These are phyloP conservation scores for Rafetus swinhoei DNA, from an alignment of 2,113 vertebrate genomes.

Conservation along the genomic window DNA sequence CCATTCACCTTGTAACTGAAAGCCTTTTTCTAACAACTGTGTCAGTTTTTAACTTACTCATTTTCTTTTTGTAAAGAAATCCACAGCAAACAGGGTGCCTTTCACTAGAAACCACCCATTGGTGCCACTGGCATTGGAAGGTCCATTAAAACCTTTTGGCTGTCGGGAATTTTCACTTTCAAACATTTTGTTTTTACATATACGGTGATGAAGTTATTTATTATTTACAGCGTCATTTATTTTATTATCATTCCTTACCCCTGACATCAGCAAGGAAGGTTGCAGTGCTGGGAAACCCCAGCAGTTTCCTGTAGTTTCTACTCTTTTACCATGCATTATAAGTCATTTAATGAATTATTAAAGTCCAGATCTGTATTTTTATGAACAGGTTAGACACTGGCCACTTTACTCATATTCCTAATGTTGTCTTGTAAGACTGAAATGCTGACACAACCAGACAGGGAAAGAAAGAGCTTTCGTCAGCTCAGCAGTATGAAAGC, in stretches of 20 bases:
- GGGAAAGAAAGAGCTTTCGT: neutral
- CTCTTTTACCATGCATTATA: slow-evolving; percentile 73
- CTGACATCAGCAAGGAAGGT: neutral
- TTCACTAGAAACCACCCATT: neutral
- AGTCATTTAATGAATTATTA: slow-evolving; percentile 74
- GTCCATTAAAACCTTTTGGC: slow-evolving; percentile 13
- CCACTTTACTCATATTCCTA: slow-evolving; percentile 15
- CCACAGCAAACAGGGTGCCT: neutral
- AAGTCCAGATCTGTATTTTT: slow-evolving; percentile 58
- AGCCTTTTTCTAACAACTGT: neutral
- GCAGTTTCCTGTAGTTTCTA: slow-evolving; percentile 64
- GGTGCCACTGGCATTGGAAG: neutral
- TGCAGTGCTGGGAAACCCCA: slow-evolving; percentile 60
- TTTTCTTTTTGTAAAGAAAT: neutral
- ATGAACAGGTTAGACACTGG: slow-evolving; percentile 23
- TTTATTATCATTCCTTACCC: slow-evolving; percentile 50
- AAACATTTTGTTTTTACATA: slow-evolving; percentile 41
- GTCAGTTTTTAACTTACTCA: neutral
- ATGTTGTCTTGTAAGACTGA: slow-evolving; percentile 40
- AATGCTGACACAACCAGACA: slow-evolving; percentile 35
- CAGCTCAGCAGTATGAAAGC: neutral
- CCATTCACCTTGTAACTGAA: neutral
- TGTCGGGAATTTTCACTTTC: neutral
- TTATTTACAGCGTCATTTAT: slow-evolving; percentile 57
- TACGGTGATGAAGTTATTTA: slow-evolving; percentile 36